A percentile compares a stretch with the other conserved stretches of the same genome.
Conservation (phyloP, 2,113 vertebrate genomes). For the Ptychochromis oligacanthus region DNA sequence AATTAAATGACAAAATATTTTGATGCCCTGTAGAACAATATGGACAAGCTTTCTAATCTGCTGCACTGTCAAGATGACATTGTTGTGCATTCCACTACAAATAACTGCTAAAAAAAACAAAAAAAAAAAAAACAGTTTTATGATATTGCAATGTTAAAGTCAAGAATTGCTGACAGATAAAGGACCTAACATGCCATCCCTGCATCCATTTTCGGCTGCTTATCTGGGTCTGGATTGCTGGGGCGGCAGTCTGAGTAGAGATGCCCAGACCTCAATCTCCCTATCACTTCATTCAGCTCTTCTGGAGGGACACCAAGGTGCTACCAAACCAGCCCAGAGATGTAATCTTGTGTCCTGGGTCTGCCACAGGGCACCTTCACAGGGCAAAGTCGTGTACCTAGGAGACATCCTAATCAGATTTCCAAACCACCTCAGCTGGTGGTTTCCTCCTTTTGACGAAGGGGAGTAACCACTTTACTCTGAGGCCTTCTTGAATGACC, state of each 20-base stretch:
- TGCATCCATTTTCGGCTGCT: too few relatives aligned
- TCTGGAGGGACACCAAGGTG: not conserved
- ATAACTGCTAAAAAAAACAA: not conserved
- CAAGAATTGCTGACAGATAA: too few relatives aligned
- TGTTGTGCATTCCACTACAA: not conserved
- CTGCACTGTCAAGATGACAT: not conserved
- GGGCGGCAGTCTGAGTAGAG: not conserved
- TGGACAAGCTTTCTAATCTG: not conserved
- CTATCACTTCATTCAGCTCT: too few relatives aligned
- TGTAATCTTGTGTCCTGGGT: rapidly evolving
- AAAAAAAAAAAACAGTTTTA: not conserved
- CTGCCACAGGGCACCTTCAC: too few relatives aligned
- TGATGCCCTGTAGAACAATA: not conserved
- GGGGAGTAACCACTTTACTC: too few relatives aligned
- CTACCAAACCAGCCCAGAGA: not conserved
- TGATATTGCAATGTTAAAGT: not conserved
- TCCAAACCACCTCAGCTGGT: too few relatives aligned
- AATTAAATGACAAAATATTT: too few relatives aligned
- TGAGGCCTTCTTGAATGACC: too few relatives aligned
- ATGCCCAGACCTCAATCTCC: not conserved
- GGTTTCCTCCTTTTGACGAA: too few relatives aligned
- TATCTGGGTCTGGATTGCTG: not conserved
- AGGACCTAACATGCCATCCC: too few relatives aligned
- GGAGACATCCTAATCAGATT: too few relatives aligned
- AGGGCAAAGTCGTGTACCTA: too few relatives aligned